These are phyloP conservation scores for Steinernema scapterisci DNA, from an alignment of 2,888 invertebrate species.

Conservation along the genomic window DNA sequence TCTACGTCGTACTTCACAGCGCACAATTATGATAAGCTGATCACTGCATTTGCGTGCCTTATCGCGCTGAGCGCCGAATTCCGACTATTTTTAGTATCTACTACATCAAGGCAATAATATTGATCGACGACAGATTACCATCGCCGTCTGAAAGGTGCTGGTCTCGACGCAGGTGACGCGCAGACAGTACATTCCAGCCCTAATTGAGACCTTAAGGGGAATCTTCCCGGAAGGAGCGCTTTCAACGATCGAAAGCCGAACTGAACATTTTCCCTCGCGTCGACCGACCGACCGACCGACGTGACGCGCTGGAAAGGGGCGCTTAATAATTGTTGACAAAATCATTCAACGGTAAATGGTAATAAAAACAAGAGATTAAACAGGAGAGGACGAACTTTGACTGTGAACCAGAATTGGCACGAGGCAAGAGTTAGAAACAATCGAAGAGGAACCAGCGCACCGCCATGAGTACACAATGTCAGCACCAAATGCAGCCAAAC, in stretches of 20 bases:
- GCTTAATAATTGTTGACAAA: conserved; percentile 8
- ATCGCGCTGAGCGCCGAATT: conserved; percentile 19
- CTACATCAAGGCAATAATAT: conserved; percentile 6
- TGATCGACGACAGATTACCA: conserved; percentile 15
- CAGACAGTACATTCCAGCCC: neutral
- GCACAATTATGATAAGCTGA: conserved; percentile 33
- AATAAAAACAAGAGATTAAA: conserved; percentile 10
- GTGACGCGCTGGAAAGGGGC: neutral
- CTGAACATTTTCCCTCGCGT: neutral
- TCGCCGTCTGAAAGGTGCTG: conserved; percentile 1
- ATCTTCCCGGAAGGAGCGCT: neutral
- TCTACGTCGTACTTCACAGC: conserved; percentile 28
- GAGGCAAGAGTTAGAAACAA: conserved; percentile 19
- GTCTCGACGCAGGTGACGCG: too few relatives aligned
- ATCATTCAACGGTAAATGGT: conserved; percentile 16
- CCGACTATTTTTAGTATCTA: conserved; percentile 16
- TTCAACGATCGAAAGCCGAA: neutral
- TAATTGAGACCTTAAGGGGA: neutral
- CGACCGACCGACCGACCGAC: neutral
- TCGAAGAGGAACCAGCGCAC: conserved; percentile 11
- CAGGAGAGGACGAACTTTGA: conserved; percentile 9
- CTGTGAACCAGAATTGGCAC: conserved; percentile 21
- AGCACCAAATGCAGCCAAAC: conserved; percentile 26
- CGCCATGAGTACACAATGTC: conserved; percentile 26
- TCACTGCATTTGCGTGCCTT: conserved; percentile 25